A percentile compares a stretch with the other conserved stretches of the same genome.
phyloP scores from a whole-genome alignment of 2,888 invertebrate species.

The Taphrorychus bicolor region DNA sequence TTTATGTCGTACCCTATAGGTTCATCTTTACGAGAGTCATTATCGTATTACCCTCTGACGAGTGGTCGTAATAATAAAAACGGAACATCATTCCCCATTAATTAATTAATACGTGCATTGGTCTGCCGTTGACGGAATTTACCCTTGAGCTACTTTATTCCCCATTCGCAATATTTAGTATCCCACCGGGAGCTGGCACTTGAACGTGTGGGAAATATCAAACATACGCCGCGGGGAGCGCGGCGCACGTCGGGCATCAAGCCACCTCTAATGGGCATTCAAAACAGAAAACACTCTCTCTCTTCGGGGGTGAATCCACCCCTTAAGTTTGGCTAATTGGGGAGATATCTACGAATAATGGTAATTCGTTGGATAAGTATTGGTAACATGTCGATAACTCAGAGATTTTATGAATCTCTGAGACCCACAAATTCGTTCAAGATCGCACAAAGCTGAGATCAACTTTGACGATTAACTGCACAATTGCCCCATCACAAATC shows the following conservation, averaged over 20 bases:
- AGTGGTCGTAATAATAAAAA: conserved; percentile 2
- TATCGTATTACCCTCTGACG: neutral
- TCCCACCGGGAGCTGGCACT: conserved; percentile 51
- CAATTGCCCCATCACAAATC: no score
- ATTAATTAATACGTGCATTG: conserved; percentile 29
- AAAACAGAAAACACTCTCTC: conserved; percentile 22
- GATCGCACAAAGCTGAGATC: no score
- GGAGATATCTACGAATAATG: conserved; percentile 11
- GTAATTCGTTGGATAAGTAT: neutral
- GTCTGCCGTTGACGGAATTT: conserved; percentile 43
- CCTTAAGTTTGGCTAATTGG: conserved; percentile 26
- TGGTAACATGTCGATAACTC: neutral
- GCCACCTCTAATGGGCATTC: conserved; percentile 32
- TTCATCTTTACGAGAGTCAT: neutral
- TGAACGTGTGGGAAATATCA: conserved; percentile 56
- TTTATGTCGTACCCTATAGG: neutral
- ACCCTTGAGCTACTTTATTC: conserved; percentile 29
- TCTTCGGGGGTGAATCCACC: conserved; percentile 19
- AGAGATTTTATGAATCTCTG: no score
- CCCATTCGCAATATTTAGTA: conserved; percentile 27
- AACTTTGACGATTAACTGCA: no score
- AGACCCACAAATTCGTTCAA: no score
- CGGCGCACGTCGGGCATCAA: conserved; percentile 31
- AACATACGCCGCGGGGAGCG: conserved; percentile 51
- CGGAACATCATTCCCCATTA: conserved; percentile 29